Evolutionary conservation across 1,140 invertebrate species (phyloP).

Genomic region (Drosophila orosa): DNA sequence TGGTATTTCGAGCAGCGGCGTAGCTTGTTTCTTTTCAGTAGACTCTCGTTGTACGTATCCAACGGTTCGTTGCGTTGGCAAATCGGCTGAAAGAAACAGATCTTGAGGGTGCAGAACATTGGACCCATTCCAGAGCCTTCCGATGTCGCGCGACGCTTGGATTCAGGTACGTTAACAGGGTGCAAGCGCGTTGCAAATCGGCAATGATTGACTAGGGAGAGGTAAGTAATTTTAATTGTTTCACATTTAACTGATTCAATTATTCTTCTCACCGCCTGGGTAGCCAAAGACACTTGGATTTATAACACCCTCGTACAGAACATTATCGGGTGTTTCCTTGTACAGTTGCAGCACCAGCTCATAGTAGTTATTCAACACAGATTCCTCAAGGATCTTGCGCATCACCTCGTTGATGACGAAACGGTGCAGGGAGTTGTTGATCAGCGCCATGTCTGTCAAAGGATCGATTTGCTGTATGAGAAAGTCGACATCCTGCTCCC

Average conservation of each 20-base stretch:
- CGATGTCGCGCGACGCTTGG: neutral
- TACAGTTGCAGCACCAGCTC: conserved; percentile 61
- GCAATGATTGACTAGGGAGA: conserved; percentile 46
- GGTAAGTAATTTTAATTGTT: no score
- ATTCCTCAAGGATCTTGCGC: conserved; percentile 52
- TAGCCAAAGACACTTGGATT: conserved; percentile 66
- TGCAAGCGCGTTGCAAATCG: conserved; percentile 46
- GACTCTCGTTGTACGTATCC: conserved; percentile 53
- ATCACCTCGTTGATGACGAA: conserved; percentile 61
- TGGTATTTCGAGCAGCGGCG: conserved; percentile 28
- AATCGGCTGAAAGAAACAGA: conserved; percentile 65
- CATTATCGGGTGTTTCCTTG: conserved; percentile 46
- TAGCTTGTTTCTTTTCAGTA: conserved; percentile 29
- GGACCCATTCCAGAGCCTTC: neutral
- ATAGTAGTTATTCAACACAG: conserved; percentile 37
- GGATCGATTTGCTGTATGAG: conserved; percentile 34
- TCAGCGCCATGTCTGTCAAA: conserved; percentile 47
- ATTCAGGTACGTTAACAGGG: neutral
- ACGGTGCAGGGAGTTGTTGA: conserved; percentile 73
- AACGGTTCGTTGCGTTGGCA: conserved; percentile 36
- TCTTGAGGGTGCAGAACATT: conserved; percentile 59
- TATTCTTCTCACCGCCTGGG: conserved; percentile 15
- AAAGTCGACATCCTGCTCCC: conserved; percentile 40
- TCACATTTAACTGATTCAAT: no score
- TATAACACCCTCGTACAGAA: conserved; percentile 58